These are phyloP conservation scores for Sakesphorus luctuosus DNA, from an alignment of 2,113 vertebrate genomes.

Conservation along the genomic window DNA sequence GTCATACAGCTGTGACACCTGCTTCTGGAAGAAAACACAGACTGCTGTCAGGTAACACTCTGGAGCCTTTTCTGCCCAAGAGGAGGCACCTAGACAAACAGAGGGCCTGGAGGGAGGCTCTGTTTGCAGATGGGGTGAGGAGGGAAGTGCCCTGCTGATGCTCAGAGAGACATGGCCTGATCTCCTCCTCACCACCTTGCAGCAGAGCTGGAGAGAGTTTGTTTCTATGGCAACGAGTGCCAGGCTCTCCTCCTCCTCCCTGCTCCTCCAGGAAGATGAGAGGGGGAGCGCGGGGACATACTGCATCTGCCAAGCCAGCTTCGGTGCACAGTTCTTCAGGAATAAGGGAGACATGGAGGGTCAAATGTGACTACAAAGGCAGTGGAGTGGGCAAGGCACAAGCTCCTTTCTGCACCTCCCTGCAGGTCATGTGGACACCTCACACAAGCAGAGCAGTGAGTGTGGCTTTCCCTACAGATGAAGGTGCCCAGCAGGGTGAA, in stretches of 20 bases:
- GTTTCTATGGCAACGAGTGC: constrained; percentile 72
- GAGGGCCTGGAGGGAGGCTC: not conserved
- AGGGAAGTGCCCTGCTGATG: not conserved
- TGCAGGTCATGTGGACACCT: accelerated
- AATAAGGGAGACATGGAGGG: not conserved
- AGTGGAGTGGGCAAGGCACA: accelerated
- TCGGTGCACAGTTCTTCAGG: accelerated
- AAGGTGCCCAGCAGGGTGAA: not conserved
- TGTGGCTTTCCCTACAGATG: not conserved
- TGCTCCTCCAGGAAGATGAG: not conserved
- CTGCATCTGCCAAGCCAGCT: not conserved
- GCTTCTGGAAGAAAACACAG: not conserved
- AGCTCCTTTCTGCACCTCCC: not conserved
- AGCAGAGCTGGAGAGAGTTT: constrained; percentile 42
- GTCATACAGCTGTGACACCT: not conserved
- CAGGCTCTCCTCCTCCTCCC: constrained; percentile 53
- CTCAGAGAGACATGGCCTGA: not conserved
- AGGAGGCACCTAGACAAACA: not conserved
- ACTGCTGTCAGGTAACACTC: not conserved
- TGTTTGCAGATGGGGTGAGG: not conserved
- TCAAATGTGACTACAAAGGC: accelerated
- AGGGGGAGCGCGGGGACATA: not conserved
- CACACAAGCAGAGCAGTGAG: not conserved
- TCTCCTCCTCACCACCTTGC: constrained; percentile 56
- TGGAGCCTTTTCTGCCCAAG: not conserved